Percentiles rank a stretch among this genome's conserved stretches.
These are phyloP conservation scores for Scomber colias DNA, from an alignment of 2,113 vertebrate species.

Conservation along the genomic window DNA sequence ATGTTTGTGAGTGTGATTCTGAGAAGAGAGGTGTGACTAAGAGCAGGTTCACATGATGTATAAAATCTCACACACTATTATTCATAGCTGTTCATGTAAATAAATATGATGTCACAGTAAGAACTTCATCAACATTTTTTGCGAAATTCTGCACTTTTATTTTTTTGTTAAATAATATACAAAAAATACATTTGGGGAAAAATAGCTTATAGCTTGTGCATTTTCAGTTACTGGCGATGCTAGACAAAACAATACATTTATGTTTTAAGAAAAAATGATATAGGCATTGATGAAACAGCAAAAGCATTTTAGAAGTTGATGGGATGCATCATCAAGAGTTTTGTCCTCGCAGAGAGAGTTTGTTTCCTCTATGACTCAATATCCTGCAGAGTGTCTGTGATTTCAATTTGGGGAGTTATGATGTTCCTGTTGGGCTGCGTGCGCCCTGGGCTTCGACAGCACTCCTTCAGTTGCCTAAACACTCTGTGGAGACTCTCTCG, in stretches of 20 bases:
- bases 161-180: slow-evolving; percentile 13
- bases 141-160: slow-evolving; percentile 7
- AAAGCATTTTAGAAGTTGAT: not conserved
- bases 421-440: slow-evolving; percentile 76
- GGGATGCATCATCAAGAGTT: not conserved
- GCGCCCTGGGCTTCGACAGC: slow-evolving; percentile 51
- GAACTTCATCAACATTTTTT: not conserved
- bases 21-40: slow-evolving; percentile 1
- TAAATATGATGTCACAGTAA: not conserved
- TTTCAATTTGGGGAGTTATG: slow-evolving; percentile 76
- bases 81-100: slow-evolving; percentile 5
- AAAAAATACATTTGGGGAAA: slow-evolving; percentile 1
- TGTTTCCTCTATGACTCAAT: slow-evolving; percentile 48
- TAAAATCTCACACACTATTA: not conserved
- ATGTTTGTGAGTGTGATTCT: slow-evolving; percentile 3
- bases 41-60: not conserved
- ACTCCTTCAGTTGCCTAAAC: slow-evolving; percentile 62
- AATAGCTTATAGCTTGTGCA: slow-evolving; percentile 4
- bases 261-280: not conserved
- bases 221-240: not conserved
- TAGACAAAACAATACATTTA: not conserved
- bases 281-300: not conserved
- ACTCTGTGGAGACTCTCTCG: slow-evolving; percentile 61
- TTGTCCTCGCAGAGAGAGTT: not conserved
- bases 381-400: slow-evolving; percentile 74